These are phyloP conservation scores for Nomia melanderi DNA, from an alignment of 1,140 invertebrate species.

Conservation along the genomic window DNA sequence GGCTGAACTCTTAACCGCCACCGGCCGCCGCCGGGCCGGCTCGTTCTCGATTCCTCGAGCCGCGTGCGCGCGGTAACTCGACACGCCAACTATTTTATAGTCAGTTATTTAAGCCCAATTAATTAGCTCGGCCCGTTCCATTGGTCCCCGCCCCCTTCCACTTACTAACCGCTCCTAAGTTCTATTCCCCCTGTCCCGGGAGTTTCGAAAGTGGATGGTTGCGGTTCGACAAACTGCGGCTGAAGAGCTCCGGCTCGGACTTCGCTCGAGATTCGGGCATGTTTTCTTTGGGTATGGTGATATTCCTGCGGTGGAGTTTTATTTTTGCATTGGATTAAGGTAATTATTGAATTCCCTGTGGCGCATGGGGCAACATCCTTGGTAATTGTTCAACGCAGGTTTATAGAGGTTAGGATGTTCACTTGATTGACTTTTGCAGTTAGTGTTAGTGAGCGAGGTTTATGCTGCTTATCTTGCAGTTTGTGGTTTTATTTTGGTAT, in stretches of 20 bases:
- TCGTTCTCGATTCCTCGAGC: constrained; percentile 29
- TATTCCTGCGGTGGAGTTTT: no score
- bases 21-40: constrained; percentile 27
- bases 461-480: no score
- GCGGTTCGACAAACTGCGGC: neutral
- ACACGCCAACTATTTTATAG: constrained; percentile 64
- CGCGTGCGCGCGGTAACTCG: constrained; percentile 34
- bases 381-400: no score
- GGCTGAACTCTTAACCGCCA: constrained; percentile 51
- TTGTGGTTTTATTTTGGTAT: no score
- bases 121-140: constrained; percentile 49
- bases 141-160: constrained; percentile 12
- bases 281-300: no score
- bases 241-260: neutral
- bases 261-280: no score
- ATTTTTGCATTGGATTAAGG: no score
- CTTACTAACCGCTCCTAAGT: neutral
- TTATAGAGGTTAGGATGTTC: no score
- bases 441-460: no score
- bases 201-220: neutral
- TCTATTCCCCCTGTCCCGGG: neutral
- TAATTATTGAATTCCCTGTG: no score
- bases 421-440: no score
- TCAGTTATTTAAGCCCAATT: constrained; percentile 66
- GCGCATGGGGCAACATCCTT: no score